Evolutionary conservation across 2,888 invertebrate genomes (phyloP), one percentile per base, ranked within the genome.

Genomic region (Platycheirus rosarum): DNA sequence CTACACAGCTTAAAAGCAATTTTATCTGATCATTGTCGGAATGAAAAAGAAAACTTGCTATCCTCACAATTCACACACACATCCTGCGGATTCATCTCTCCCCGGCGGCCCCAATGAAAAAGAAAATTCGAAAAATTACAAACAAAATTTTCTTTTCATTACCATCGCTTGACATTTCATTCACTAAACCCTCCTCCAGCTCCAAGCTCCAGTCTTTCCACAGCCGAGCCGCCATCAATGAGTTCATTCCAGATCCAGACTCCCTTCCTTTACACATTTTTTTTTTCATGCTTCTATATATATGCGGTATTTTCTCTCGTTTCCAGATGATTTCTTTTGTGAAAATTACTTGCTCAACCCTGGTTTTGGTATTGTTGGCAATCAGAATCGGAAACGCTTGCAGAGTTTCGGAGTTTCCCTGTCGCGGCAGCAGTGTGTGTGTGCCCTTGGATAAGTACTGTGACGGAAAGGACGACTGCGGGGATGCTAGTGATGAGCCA

Each of bases 401-500:
- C 91, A 93, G 95, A 88, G 93, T 95, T 86, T 95, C 95, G 85
- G 95, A 95, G 91, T 94, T 94, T 90, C 92, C 94, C 35, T 96
- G 95, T 90, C 92, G 93, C 84, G 94, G 93, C 87, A 93, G 93
- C 71, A 90, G 88, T 82, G 92, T 92, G 86, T 97, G 97, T 91
- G 94, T 97, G 89, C 94, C 95, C 20, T 92, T 95, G 84, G 97
- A 97, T 91, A 94, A 94, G 86, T 97, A 95, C 91, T 97, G 97
- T 91, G 96, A 97, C 91, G 96, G 96, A 73, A 91, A 91, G 86
- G 93, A 95, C 91, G 96, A 97, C 90, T 97, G 97, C 90, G 94
- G 95, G 26, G 97, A 97, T 91, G 93, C 93, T 85, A 95, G 95
- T 88, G 97, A 97, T 91, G 97, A 97, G 91, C 96, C 96, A 62